Conservation (phyloP, 2,797 vertebrate species). For the Telmatherina bonti region DNA sequence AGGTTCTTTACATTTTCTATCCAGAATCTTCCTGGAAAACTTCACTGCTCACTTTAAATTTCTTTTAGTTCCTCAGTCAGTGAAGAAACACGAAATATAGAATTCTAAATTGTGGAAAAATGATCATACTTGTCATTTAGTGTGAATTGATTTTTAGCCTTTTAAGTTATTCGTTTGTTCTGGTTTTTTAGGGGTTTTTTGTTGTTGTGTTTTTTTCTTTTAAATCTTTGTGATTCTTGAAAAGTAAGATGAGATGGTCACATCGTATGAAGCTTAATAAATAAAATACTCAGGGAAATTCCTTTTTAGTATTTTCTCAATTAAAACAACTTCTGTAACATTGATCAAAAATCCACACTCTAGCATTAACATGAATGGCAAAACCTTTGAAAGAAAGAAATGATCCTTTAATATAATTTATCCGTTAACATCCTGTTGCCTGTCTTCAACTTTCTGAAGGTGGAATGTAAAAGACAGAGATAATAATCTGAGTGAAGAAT, state of each 20-base stretch:
- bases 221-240: not conserved
- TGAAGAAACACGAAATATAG: not conserved
- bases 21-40: not conserved
- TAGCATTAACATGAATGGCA: not conserved
- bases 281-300: no score
- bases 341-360: not conserved
- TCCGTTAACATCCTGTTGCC: not conserved
- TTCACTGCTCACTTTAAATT: not conserved
- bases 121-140: not conserved
- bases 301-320: not conserved
- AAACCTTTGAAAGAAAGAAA: no score
- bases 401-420: no score
- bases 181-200: no score
- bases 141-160: not conserved
- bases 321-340: not conserved
- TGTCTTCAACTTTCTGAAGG: constrained; percentile 6
- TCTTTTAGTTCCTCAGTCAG: not conserved
- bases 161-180: not conserved
- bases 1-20: not conserved
- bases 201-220: not conserved
- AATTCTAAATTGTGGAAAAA: not conserved
- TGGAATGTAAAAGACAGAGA: constrained; percentile 19
- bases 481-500: constrained; percentile 42
- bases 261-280: not conserved
- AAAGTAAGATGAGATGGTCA: not conserved